Evolutionary conservation across 2,113 vertebrate species (phyloP), one percentile per base, ranked within the genome.

Genomic region (Daboia siamensis): DNA sequence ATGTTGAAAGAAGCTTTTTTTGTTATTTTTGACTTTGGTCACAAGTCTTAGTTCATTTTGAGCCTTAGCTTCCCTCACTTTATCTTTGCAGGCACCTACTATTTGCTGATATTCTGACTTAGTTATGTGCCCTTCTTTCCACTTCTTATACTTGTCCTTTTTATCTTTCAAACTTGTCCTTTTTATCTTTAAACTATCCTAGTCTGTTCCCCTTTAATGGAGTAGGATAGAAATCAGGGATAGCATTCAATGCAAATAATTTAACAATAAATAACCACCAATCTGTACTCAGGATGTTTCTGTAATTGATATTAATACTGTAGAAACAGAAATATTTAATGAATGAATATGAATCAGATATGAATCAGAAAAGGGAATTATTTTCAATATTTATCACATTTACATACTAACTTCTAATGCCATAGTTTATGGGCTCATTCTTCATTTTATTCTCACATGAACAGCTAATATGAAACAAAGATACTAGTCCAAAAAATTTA

Each of bases 211-310:
- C 44, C 17, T 94, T 89, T 91, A 74, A 74, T 92, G 91, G 12
- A 4, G 5, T 57, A 92, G 11, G 51, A 29, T 93, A 46, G 90
- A 55, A 52, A 86, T 92, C 10, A 64, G 61, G 93, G 39, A 86
- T 29, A 13, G n/a, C 2, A 89, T 23, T 94, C 64, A 86, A 57
- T 95, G 90, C 39, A 46, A 90, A 5, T 21, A 56, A 85, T 93
- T 90, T 94, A 2, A 0, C 89, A 52, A 92, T 92, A 92, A 93
- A 89, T 93, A 89, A 84, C 51, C 46, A 90, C 21, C 48, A 61
- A 44, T 55, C 85, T 54, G 21, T 13, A 52, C 57, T 29, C 51
- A 61, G 93, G 93, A 24, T 89, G 48, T 56, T 84, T 10, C 4
- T 20, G 64, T 33, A 33, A 39, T 15, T 80, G 23, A 13, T 69